Conservation (phyloP, 1,140 invertebrate species). For the Papilio xuthus region DNA sequence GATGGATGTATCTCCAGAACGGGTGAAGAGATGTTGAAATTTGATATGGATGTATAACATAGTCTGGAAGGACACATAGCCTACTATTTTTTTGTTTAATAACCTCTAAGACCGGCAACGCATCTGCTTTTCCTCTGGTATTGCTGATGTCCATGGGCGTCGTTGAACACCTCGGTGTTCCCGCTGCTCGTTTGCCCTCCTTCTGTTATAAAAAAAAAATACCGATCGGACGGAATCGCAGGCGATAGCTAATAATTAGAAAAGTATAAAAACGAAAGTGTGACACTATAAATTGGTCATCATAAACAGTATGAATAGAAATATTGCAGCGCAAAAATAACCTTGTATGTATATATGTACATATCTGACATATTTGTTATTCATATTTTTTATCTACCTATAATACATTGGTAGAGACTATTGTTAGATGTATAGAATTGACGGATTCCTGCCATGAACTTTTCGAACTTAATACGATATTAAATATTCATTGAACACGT, state of each 20-base stretch:
- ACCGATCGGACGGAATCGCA: too few species aligned
- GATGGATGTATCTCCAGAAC: too few species aligned
- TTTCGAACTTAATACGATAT: not conserved
- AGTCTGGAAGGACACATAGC: too few species aligned
- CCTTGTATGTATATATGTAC: not conserved
- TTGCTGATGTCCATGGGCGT: too few species aligned
- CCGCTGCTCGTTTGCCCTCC: too few species aligned
- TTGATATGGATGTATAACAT: too few species aligned
- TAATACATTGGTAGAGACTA: not conserved
- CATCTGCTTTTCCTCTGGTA: too few species aligned
- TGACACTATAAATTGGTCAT: not conserved
- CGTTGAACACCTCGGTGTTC: too few species aligned
- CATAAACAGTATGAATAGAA: not conserved
- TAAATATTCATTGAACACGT: not conserved
- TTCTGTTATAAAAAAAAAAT: too few species aligned
- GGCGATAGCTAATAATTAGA: not conserved
- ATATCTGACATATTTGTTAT: not conserved
- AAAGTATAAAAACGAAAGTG: not conserved
- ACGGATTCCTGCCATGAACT: slow-evolving; percentile 4
- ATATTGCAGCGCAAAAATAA: not conserved
- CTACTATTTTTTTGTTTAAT: too few species aligned
- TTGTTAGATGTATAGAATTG: slow-evolving; percentile 4
- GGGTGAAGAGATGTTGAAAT: too few species aligned
- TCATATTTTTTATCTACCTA: not conserved
- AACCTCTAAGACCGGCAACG: too few species aligned